Evolutionary conservation across 2,797 vertebrate genomes (phyloP).

Genomic region (Syncerus caffer): DNA sequence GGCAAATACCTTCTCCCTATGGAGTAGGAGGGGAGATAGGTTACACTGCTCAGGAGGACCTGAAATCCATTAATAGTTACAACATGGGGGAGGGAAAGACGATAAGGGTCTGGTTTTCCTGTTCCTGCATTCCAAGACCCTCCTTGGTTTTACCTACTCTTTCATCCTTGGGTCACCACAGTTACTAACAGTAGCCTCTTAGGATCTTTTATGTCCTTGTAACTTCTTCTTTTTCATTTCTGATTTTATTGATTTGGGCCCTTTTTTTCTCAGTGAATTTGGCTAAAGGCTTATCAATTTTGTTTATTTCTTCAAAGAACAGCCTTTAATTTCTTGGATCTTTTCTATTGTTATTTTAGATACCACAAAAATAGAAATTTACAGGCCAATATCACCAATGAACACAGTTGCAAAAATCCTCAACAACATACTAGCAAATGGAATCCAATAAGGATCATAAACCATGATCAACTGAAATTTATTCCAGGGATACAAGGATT

Average conservation of each 20-base stretch:
- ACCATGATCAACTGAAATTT: not conserved
- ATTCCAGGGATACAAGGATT: not conserved
- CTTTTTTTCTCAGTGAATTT: not conserved
- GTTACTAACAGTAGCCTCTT: not conserved
- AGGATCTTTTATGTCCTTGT: not conserved
- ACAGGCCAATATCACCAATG: not conserved
- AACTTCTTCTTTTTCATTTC: not conserved
- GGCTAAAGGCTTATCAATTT: not conserved
- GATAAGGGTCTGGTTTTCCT: not conserved
- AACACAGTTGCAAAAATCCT: not conserved
- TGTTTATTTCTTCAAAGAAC: not conserved
- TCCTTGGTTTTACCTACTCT: not conserved
- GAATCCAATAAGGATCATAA: not conserved
- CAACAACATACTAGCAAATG: not conserved
- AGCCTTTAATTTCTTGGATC: not conserved
- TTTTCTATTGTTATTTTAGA: not conserved
- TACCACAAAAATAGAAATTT: not conserved
- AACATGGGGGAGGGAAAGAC: not conserved
- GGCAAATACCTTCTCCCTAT: not conserved
- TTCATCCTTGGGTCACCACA: not conserved
- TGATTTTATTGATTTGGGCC: not conserved
- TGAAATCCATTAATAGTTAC: not conserved
- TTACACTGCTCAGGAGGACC: not conserved
- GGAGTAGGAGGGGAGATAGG: not conserved
- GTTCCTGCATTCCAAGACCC: not conserved